Evolutionary conservation across 1,140 invertebrate genomes (phyloP), one percentile per base, ranked within the genome.

Genomic region (Drosophila jambulina): DNA sequence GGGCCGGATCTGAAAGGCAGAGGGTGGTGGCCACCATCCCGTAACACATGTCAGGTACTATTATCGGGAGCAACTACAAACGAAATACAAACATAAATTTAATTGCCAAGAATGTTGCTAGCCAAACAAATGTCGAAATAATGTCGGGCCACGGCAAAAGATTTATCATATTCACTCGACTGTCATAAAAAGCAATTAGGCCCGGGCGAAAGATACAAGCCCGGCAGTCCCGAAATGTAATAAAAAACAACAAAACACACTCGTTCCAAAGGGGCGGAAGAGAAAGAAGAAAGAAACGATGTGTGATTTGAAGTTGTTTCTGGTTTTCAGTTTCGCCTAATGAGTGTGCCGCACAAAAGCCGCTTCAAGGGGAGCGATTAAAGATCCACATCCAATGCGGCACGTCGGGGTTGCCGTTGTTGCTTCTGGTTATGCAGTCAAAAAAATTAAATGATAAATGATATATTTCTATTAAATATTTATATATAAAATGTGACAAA

Each of bases 111-210:
- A 90, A 84, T 85, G 84, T 84, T 84, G 67, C 85, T 78, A 81
- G 68, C 75, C 64, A 71, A 83, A 88, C 85, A 88, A 90, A 88
- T 88, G 85, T 88, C 69, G 84, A 90, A 88, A 87, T 87, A 84
- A 90, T 87, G 85, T 88, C 75, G 81, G 54, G 83, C 64, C 58
- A 45, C 77, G 62, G 58, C 57, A 74, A 80, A 80, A 88, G 81
- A 88, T 88, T 90, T 84, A 88, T 88, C 85, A 88, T 88, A 90
- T 88, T 88, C 84, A 90, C 61, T 90, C 84, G 80, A 88, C 85
- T 88, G 84, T 88, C 84, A 88, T 88, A 88, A 90, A 88, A 88
- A 88, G 84, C 85, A 88, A 88, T 88, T 88, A 88, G 84, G 80
- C 85, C 68, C 51, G 56, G 69, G 77, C 77, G 80, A 62, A 77